Conservation (phyloP, 1,140 invertebrate genomes). For the Lamellibrachia luymesi region DNA sequence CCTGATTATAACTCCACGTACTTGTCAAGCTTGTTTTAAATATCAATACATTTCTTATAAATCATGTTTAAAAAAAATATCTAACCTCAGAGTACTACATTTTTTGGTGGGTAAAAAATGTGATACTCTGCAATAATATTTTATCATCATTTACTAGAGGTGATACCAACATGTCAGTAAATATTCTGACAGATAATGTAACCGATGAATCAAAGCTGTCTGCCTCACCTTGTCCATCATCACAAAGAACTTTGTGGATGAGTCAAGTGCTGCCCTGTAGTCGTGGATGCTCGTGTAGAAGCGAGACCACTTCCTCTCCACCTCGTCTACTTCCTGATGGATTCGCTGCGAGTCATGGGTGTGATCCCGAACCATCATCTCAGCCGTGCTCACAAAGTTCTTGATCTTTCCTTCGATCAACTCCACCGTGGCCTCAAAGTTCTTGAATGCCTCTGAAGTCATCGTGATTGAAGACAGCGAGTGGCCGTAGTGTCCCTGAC, state of each 20-base stretch:
- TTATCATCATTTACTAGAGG: neutral
- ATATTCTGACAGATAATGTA: neutral
- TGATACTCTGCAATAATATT: neutral
- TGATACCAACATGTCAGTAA: neutral
- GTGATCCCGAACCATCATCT: conserved; percentile 65
- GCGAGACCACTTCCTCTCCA: conserved; percentile 72
- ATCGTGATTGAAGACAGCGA: conserved; percentile 69
- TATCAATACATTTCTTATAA: neutral
- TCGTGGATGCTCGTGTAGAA: conserved; percentile 71
- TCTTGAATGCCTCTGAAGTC: conserved; percentile 70
- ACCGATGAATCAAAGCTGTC: neutral
- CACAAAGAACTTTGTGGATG: conserved; percentile 63
- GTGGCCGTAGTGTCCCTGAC: conserved; percentile 71
- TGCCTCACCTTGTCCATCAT: conserved; percentile 63
- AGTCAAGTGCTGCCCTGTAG: conserved; percentile 63
- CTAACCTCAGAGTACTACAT: neutral
- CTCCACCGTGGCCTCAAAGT: conserved; percentile 78
- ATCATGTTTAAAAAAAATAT: neutral
- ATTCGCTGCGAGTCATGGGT: conserved; percentile 67
- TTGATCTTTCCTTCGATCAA: conserved; percentile 72
- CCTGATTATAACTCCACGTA: neutral
- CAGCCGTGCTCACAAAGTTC: conserved; percentile 70
- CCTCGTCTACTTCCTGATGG: conserved; percentile 65
- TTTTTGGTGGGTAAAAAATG: neutral
- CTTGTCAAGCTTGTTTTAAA: neutral